A percentile compares a stretch with the other conserved stretches of the same genome.
Evolutionary conservation across 2,888 invertebrate genomes (phyloP).

Genomic region (Tanypteryx hageni): DNA sequence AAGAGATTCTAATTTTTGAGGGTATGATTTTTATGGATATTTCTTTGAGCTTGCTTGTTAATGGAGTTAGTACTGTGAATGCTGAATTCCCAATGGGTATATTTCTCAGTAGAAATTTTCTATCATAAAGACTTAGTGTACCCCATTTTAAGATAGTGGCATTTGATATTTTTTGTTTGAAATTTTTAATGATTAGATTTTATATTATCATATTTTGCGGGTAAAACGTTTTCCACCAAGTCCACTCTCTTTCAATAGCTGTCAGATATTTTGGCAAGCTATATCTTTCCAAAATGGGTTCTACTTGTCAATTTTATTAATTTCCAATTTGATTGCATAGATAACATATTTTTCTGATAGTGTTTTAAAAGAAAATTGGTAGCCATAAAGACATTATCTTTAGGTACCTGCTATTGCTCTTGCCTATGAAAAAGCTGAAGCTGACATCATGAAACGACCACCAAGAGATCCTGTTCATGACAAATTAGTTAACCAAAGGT

Average conservation of each 20-base stretch:
- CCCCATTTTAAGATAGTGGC: constrained; percentile 39
- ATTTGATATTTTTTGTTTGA: not conserved
- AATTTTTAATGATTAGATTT: not conserved
- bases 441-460: constrained; percentile 99
- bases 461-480: constrained; percentile 98
- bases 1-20: constrained; percentile 30
- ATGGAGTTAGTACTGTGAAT: constrained; percentile 39
- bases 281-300: constrained; percentile 37
- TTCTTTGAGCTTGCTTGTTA: constrained; percentile 55
- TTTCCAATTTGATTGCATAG: constrained; percentile 64
- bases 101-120: not conserved
- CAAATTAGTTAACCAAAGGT: constrained; percentile 99
- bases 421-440: constrained; percentile 99
- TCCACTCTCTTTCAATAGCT: not conserved
- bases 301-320: not conserved
- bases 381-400: constrained; percentile 75
- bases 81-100: constrained; percentile 3
- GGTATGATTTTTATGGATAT: constrained; percentile 22
- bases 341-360: constrained; percentile 64
- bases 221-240: not conserved
- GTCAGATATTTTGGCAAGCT: not conserved
- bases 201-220: not conserved
- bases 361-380: constrained; percentile 65
- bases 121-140: not conserved
- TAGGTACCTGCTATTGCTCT: constrained; percentile 99